Percentiles rank a stretch among this genome's conserved stretches.
Conservation (phyloP, 2,888 invertebrate genomes). For the Chorisops tibialis region DNA sequence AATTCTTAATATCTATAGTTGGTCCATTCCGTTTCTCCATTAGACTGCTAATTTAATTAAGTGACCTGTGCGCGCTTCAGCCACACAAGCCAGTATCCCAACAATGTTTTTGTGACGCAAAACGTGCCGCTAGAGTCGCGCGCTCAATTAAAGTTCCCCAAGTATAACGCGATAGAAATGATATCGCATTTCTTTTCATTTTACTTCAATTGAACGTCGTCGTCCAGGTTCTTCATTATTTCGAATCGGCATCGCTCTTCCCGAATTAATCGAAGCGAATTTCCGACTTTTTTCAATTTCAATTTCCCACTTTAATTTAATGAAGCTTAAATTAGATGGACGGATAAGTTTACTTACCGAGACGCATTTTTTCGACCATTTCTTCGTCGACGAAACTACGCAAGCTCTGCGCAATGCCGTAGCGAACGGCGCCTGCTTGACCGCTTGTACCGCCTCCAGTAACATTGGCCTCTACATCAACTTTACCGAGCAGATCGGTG, state of each 20-base stretch:
- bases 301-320: too few species aligned
- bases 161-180: not conserved
- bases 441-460: slow-evolving; percentile 71
- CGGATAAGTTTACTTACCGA: slow-evolving; percentile 61
- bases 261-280: too few species aligned
- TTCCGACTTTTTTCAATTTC: too few species aligned
- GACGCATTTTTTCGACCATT: slow-evolving; percentile 77
- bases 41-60: slow-evolving; percentile 22
- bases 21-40: slow-evolving; percentile 3
- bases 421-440: slow-evolving; percentile 85
- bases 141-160: slow-evolving; percentile 15
- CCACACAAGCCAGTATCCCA: not conserved
- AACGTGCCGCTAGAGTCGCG: slow-evolving; percentile 6
- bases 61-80: not conserved
- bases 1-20: not conserved
- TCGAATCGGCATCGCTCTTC: too few species aligned
- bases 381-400: slow-evolving; percentile 76
- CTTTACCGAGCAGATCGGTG: slow-evolving; percentile 67
- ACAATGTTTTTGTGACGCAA: slow-evolving; percentile 8
- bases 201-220: too few species aligned
- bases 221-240: too few species aligned
- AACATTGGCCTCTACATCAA: slow-evolving; percentile 79
- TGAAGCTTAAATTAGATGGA: too few species aligned
- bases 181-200: too few species aligned
- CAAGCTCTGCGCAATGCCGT: slow-evolving; percentile 80